A percentile compares a stretch with the other conserved stretches of the same genome.
Evolutionary conservation across 1,140 invertebrate species (phyloP).

Genomic region (Globodera ellingtonae): DNA sequence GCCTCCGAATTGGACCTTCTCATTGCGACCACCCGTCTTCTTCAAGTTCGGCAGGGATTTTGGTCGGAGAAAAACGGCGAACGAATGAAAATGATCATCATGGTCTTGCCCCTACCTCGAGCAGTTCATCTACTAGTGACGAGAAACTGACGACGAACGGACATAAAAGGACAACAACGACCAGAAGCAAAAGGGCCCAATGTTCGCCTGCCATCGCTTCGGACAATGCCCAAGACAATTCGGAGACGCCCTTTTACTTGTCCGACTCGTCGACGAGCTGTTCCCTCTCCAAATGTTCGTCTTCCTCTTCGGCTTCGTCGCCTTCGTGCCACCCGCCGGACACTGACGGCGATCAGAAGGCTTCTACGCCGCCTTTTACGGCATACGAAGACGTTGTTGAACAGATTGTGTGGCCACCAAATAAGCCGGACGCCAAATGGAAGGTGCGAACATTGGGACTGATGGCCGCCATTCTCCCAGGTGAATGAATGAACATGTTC

Average conservation of each 20-base stretch:
- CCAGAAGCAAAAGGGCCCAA: background rate
- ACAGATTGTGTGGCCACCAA: background rate
- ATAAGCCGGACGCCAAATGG: constrained; percentile 25
- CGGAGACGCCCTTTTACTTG: constrained; percentile 9
- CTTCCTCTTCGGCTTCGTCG: background rate
- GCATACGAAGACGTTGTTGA: constrained; percentile 6
- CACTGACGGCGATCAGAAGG: background rate
- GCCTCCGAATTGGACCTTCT: background rate
- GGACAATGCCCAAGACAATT: background rate
- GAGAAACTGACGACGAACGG: background rate
- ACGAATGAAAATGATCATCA: background rate
- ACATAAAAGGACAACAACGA: background rate
- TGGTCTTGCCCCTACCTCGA: background rate
- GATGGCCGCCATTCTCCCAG: constrained; percentile 22
- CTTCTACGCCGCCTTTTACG: background rate
- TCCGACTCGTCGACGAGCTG: constrained; percentile 19
- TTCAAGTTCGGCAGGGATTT: background rate
- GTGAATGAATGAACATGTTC: constrained; percentile 11
- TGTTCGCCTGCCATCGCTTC: background rate
- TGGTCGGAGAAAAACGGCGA: background rate
- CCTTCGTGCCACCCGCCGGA: background rate
- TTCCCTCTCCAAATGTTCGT: background rate
- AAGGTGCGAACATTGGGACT: constrained; percentile 26
- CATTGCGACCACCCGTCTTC: background rate
- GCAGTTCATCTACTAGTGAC: background rate